Conservation (phyloP, 1,140 invertebrate species). For the Scaptomyza hsui region DNA sequence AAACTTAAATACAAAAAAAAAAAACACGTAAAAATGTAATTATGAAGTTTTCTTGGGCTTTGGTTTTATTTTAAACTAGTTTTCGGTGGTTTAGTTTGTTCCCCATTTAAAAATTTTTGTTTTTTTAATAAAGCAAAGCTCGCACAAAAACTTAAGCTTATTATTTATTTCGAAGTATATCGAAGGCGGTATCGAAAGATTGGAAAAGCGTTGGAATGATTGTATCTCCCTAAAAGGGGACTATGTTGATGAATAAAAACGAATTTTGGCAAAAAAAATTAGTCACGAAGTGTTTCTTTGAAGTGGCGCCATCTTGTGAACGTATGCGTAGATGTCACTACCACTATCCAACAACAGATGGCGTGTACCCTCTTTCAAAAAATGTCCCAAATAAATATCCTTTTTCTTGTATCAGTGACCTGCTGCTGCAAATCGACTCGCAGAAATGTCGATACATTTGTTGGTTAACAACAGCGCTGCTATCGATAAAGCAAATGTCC, state of each 20-base stretch:
- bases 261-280: too few species aligned
- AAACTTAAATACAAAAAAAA: conserved; percentile 40
- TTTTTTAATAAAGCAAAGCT: too few species aligned
- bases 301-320: conserved; percentile 1
- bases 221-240: too few species aligned
- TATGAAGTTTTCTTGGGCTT: conserved; percentile 19
- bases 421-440: too few species aligned
- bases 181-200: too few species aligned
- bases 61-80: background rate
- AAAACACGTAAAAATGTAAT: background rate
- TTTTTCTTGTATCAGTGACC: background rate
- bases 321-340: background rate
- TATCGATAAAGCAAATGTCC: conserved; percentile 5
- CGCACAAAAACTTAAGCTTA: too few species aligned
- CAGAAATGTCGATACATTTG: conserved; percentile 7
- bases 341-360: background rate
- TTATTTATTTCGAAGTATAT: too few species aligned
- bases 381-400: conserved; percentile 7
- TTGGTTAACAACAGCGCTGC: background rate
- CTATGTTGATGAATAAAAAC: too few species aligned
- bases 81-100: background rate
- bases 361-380: background rate
- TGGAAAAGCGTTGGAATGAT: too few species aligned
- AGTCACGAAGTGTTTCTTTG: too few species aligned
- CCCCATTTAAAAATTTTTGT: too few species aligned